Base-by-base conservation (phyloP, 1,140 invertebrate genomes). In the Acromyrmex echinatior region DNA sequence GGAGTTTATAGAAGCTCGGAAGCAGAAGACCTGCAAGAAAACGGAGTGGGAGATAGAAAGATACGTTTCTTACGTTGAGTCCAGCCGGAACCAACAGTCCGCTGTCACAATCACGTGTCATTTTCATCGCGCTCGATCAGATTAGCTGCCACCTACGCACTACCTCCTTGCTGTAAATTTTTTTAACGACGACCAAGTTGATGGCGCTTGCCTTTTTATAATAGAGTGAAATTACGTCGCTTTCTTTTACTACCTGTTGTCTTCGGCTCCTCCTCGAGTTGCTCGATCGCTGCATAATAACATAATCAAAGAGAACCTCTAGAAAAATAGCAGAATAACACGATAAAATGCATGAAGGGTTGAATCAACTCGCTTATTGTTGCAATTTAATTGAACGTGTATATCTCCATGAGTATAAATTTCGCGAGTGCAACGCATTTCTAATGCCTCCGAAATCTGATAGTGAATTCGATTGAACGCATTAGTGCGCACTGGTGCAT, bases 1-100 rank as follows among this genome's bases (percentile, higher is more conserved):
- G 78, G n/a, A 87, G 56, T 85, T 85, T 78, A 86, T 73, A 66
- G 73, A 76, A 86, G 62, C 73, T 78, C 60, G 81, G 73, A 51
- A 85, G 73, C 45, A 21, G 10, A 68, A 68, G 49, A 45, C 25
- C 49, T 18, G 39, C 25, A 49, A 73, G 80, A 28, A 82, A 62
- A 21, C 68, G 28, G 25, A 60, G 45, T n/a, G 53, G 56, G 18
- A 82, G 68, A 62, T 35, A 10, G 58, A 60, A 62, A 82, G 51
- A 73, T 60, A 28, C 35, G 16, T 82, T 2, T 18, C 25, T 25
- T 25, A 25, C 25, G 25, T 6, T 16, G 7, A 25, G 28, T 49
- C 28, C 35, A 73, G 6, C 53, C 18, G 16, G 5, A 70, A 18
- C 5, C 25, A 28, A 16, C 65, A 31, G n/a, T 62, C 35, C 58